Base-by-base conservation (phyloP, 1,140 invertebrate genomes). In the Theocolax elegans region DNA sequence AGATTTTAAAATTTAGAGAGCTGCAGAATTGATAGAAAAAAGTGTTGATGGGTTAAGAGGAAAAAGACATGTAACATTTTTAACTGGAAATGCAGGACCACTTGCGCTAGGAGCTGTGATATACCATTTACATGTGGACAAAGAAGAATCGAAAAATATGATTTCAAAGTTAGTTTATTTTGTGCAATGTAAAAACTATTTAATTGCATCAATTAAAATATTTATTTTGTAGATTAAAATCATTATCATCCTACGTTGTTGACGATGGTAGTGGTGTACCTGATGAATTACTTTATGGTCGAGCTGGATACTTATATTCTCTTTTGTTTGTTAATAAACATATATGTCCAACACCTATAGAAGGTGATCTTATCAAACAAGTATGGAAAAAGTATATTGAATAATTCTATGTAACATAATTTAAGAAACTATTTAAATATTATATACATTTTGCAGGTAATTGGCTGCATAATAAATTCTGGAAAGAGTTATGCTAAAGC, bases 231-330 rank as follows among this genome's bases (percentile, higher is more conserved):
- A 91, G 90, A 74, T 80, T 91, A 29, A 82, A 87, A 65, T 77
- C 80, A 40, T 75, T 92, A 15, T 81, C 84, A 64, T 80, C 86
- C 69, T 76, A 88, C 73, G 81, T 90, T 70, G 76, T 89, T 73
- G 83, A 88, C 46, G 72, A 80, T 51, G 74, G 79, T 63, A 81
- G 78, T 42, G 84, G 87, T 64, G 79, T 92, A 35, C 90, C 93
- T 1, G 93, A 96, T 89, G 95, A 97, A 86, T 79, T 95, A 31
- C 83, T 97, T 8, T 96, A 94, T 88, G 95, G 95, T 19, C 87
- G 93, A 79, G 89, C 88, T 80, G 95, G 95, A 25, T 96, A 94
- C 84, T 82, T 97, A n/a, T 95, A 89, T 87, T 84, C 92, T 44
- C 82, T 95, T 17, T 78, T 95, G 1, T 93, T 91, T 84, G 85